A percentile compares a stretch with the other conserved stretches of the same genome.
Evolutionary conservation across 2,888 invertebrate genomes (phyloP).

Genomic region (Melipona bicolor): DNA sequence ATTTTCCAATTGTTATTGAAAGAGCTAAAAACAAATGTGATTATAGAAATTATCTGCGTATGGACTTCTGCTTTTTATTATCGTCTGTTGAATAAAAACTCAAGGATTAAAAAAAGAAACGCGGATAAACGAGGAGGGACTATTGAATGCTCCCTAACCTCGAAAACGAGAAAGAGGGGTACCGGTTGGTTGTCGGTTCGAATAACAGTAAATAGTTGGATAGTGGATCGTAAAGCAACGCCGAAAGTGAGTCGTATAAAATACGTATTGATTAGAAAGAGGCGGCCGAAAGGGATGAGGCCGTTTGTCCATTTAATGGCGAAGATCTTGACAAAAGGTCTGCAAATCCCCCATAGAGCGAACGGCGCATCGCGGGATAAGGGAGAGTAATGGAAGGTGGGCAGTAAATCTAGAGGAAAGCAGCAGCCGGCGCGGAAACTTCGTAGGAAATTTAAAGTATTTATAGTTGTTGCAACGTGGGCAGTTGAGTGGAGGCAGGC

Average conservation of each 20-base stretch:
- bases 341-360: conserved; percentile 44
- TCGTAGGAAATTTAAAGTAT: conserved; percentile 41
- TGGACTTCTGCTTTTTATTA: too few relatives aligned
- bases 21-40: too few relatives aligned
- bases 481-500: not conserved
- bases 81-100: too few relatives aligned
- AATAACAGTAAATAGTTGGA: conserved; percentile 15
- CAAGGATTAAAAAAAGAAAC: not conserved
- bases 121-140: not conserved
- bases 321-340: conserved; percentile 53
- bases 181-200: not conserved
- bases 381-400: conserved; percentile 34
- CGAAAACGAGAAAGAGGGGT: too few relatives aligned
- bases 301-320: conserved; percentile 50
- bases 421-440: conserved; percentile 3
- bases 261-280: conserved; percentile 37
- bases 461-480: conserved; percentile 8
- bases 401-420: conserved; percentile 36
- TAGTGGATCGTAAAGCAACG: not conserved
- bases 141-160: not conserved
- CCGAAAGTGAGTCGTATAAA: conserved; percentile 22
- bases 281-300: not conserved
- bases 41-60: too few relatives aligned
- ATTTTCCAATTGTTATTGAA: too few relatives aligned
- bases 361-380: conserved; percentile 29